Conservation (phyloP, 2,888 invertebrate genomes). For the Rhaphigaster nebulosa region DNA sequence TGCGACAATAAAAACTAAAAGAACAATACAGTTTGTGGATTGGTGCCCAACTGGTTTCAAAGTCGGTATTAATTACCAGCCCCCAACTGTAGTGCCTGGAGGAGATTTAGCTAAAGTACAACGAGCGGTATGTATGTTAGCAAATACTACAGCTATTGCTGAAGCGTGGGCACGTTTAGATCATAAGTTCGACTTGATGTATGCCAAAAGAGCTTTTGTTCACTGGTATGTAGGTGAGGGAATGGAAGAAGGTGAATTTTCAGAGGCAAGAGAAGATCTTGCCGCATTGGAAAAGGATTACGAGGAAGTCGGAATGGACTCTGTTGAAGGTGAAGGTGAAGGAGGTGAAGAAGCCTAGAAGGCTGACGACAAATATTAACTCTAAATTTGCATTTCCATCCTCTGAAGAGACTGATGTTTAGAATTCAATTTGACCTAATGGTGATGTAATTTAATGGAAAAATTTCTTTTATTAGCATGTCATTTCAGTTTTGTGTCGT, state of each 20-base stretch:
- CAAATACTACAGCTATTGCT: slow-evolving; percentile 78
- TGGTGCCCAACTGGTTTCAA: slow-evolving; percentile 69
- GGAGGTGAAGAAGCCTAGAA: slow-evolving; percentile 83
- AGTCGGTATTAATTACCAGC: slow-evolving; percentile 72
- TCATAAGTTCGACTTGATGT: slow-evolving; percentile 80
- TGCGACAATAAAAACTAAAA: slow-evolving; percentile 75
- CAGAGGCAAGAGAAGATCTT: slow-evolving; percentile 71
- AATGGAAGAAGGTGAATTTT: slow-evolving; percentile 84
- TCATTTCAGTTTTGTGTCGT: neutral
- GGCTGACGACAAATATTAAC: neutral
- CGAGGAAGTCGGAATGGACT: slow-evolving; percentile 90
- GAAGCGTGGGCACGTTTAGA: slow-evolving; percentile 79
- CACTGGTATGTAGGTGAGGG: slow-evolving; percentile 87
- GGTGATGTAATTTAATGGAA: slow-evolving; percentile 19
- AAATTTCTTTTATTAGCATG: slow-evolving; percentile 35
- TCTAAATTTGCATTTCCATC: slow-evolving; percentile 29
- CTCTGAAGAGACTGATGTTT: slow-evolving; percentile 2
- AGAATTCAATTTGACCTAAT: slow-evolving; percentile 1
- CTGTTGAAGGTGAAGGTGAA: slow-evolving; percentile 84
- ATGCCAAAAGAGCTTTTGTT: slow-evolving; percentile 78
- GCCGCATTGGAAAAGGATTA: slow-evolving; percentile 88
- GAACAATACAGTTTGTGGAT: slow-evolving; percentile 72
- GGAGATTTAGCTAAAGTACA: slow-evolving; percentile 75
- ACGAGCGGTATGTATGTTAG: slow-evolving; percentile 78
- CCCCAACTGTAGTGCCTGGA: slow-evolving; percentile 71